phyloP scores from a whole-genome alignment of 2,113 vertebrate genomes.

The Ictalurus furcatus region DNA sequence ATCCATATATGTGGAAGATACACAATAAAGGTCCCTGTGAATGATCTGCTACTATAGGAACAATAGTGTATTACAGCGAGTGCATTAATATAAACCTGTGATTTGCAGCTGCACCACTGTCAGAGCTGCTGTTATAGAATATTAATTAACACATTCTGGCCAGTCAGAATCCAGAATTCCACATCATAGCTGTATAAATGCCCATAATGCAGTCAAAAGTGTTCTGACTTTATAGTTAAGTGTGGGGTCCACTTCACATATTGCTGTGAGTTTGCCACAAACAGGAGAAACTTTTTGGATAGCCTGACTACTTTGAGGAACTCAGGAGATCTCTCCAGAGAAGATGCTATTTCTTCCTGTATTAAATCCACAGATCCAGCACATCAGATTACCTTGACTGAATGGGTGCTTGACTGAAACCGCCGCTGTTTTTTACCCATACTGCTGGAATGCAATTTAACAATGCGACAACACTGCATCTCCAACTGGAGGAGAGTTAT shows the following conservation, averaged over 20 bases:
- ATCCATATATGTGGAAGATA: background rate
- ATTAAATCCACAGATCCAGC: conserved; percentile 54
- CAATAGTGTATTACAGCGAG: background rate
- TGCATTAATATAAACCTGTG: background rate
- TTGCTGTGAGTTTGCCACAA: background rate
- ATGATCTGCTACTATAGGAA: background rate
- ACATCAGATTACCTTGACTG: conserved; percentile 61
- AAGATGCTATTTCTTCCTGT: conserved; percentile 20
- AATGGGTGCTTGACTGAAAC: conserved; percentile 48
- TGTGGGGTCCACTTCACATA: background rate
- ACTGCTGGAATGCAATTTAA: conserved; percentile 59
- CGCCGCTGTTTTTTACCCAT: conserved; percentile 50
- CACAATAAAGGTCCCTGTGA: background rate
- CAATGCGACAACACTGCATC: conserved; percentile 48
- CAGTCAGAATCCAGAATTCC: background rate
- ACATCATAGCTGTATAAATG: background rate
- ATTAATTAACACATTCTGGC: background rate
- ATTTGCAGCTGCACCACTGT: background rate
- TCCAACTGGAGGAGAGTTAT: conserved; percentile 49
- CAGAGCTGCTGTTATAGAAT: background rate
- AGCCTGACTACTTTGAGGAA: background rate
- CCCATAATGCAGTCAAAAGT: background rate
- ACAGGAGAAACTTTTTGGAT: conserved; percentile 7
- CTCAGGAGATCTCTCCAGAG: background rate
- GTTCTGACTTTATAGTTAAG: background rate